Evolutionary conservation across 2,797 vertebrate species (phyloP), one percentile per base, ranked within the genome.

Genomic region (Taeniopygia guttata): DNA sequence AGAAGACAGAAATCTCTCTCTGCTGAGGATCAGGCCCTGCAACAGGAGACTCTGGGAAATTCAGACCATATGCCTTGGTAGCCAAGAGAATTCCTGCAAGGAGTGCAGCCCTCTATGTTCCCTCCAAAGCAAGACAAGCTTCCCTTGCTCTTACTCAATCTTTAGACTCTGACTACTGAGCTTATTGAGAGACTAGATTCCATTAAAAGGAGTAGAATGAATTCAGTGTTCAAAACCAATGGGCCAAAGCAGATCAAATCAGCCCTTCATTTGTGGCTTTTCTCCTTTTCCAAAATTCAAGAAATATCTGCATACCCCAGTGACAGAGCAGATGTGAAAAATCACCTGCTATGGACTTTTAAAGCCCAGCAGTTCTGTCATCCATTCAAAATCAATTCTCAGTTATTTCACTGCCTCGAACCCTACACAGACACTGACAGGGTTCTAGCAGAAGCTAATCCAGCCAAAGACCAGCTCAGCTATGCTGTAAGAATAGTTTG

Each of bases 251-350:
- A 76, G 95, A 94, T 87, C 85, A 90, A 93, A 62, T 76, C 84
- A 93, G 55, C 51, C 80, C 80, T 88, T 86, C 59, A 52, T 88
- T 90, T 84, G 70, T 1, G 23, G 93, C 55, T 94, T 96, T 95
- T 95, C 76, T 85, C 49, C 49, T 67, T 74, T 72, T 84, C 76
- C 81, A 89, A 89, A 80, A 79, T 36, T 83, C 80, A 64, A 90
- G 60, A 79, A 94, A 77, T 86, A 88, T 56, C 91, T 70, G 70
- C 83, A 60, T 67, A 43, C 48, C 59, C 55, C 76, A 79, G n/a
- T 23, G 73, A 79, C 91, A 90, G 85, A 94, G 70, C 90, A 87
- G 88, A 95, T 68, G 68, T 94, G 85, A 95, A 93, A 96, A 95
- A 94, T 94, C 94, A 96, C 93, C 89, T 96, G 89, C 90, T 90